Conservation (phyloP, 2,113 vertebrate genomes). For the Lepidothrix coronata region DNA sequence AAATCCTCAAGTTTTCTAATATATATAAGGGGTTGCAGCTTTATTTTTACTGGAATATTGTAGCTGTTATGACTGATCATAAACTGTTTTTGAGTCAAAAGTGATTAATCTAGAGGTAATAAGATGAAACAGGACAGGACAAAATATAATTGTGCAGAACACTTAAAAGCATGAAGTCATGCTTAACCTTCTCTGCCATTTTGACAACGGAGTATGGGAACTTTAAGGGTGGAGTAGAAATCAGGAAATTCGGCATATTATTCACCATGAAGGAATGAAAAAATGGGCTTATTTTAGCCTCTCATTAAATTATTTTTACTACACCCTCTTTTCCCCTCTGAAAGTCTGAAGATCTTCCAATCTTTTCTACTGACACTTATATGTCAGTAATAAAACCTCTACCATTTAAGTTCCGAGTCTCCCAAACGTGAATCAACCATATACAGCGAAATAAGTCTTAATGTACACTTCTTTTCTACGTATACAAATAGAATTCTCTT, state of each 20-base stretch:
- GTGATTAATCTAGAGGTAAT: neutral
- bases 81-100: neutral
- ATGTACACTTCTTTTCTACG: neutral
- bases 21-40: neutral
- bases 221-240: neutral
- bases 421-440: neutral
- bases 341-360: neutral
- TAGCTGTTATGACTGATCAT: neutral
- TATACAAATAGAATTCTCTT: slow-evolving; percentile 52
- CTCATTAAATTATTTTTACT: neutral
- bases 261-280: neutral
- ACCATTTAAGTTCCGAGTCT: neutral
- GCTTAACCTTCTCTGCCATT: neutral
- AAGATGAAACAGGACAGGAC: neutral
- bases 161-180: neutral
- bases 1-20: neutral
- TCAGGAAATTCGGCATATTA: neutral
- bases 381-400: neutral
- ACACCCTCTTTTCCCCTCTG: neutral
- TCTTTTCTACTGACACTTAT: neutral
- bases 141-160: neutral
- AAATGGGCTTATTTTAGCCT: neutral
- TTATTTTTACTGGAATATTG: neutral
- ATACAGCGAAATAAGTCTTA: neutral
- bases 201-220: neutral